Conservation (phyloP, 2,797 vertebrate genomes). For the Sitta carolinensis region DNA sequence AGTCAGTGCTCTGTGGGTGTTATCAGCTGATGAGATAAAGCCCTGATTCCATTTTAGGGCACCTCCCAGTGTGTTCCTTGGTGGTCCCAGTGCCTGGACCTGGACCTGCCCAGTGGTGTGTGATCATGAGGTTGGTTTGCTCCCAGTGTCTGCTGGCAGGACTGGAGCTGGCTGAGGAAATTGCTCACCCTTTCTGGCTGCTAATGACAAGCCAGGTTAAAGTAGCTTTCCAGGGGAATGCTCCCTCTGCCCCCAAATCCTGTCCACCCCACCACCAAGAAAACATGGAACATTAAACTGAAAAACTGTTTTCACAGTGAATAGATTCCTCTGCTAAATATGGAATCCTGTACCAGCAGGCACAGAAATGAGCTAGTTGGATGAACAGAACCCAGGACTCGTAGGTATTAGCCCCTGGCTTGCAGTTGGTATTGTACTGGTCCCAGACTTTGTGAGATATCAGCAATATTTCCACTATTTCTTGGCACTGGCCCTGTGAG, state of each 20-base stretch:
- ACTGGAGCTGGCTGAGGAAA: background rate
- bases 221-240: background rate
- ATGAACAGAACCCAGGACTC: background rate
- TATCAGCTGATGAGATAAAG: background rate
- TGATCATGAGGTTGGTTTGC: background rate
- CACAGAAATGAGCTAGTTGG: background rate
- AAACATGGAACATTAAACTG: background rate
- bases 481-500: background rate
- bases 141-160: background rate
- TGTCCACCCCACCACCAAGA: background rate
- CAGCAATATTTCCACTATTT: background rate
- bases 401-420: background rate
- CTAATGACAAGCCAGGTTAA: background rate
- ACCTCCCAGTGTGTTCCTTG: rapidly evolving
- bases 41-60: background rate
- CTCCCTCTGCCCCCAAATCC: background rate
- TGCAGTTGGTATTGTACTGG: background rate
- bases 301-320: background rate
- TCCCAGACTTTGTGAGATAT: background rate
- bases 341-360: background rate
- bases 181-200: background rate
- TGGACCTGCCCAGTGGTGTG: background rate
- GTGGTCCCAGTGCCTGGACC: background rate
- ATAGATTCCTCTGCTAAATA: background rate
- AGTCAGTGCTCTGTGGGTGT: background rate